A percentile compares a stretch with the other conserved stretches of the same genome.
Conservation (phyloP, 2,888 invertebrate species). For the Oxytorus armatus region DNA sequence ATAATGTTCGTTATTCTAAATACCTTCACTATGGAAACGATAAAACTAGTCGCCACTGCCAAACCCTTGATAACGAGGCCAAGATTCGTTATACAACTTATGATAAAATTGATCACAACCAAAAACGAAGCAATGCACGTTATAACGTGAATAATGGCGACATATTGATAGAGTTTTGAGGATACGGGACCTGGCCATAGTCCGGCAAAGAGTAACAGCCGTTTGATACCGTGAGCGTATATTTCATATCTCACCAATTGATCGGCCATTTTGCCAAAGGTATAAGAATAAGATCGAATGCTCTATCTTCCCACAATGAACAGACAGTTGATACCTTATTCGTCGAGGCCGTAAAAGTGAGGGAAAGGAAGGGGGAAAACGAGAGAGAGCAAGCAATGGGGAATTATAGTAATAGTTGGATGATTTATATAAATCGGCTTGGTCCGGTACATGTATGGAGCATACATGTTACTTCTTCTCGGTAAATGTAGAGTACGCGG, state of each 20-base stretch:
- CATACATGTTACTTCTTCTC: no score
- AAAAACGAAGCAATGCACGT: neutral
- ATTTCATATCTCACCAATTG: conserved; percentile 38
- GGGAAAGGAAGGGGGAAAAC: no score
- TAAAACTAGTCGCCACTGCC: conserved; percentile 31
- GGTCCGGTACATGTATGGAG: no score
- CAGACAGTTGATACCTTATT: no score
- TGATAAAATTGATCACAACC: conserved; percentile 41
- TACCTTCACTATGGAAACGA: conserved; percentile 47
- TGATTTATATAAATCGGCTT: no score
- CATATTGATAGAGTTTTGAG: neutral
- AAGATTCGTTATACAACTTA: conserved; percentile 28
- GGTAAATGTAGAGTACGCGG: no score
- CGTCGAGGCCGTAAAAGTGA: no score
- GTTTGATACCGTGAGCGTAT: conserved; percentile 37
- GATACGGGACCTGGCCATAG: conserved; percentile 43
- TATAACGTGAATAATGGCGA: conserved; percentile 14
- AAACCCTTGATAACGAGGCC: conserved; percentile 43
- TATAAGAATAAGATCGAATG: neutral
- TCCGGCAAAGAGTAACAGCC: conserved; percentile 46
- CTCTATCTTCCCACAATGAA: no score
- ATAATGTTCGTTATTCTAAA: no score
- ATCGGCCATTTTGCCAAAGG: conserved; percentile 11
- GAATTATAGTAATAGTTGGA: no score
- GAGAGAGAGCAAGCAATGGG: no score